Evolutionary conservation across 2,113 vertebrate genomes (phyloP).

Genomic region (Sminthopsis crassicaudata): DNA sequence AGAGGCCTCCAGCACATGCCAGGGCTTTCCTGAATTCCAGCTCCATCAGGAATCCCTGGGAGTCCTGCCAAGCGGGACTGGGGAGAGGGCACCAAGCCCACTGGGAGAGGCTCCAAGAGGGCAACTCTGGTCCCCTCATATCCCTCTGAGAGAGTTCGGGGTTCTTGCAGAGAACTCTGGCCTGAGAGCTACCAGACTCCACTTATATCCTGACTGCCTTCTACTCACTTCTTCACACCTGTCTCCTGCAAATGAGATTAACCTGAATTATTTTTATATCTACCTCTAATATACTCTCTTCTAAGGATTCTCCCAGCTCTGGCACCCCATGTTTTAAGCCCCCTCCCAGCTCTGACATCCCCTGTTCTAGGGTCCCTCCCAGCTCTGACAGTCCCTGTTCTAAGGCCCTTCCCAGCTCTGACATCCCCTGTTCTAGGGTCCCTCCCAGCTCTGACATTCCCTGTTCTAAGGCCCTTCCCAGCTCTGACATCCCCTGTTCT

Average conservation of each 20-base stretch:
- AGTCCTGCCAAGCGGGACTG: slow-evolving; percentile 17
- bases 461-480: too few species aligned
- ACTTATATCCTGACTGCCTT: neutral
- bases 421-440: neutral
- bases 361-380: too few species aligned
- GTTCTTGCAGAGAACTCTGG: neutral
- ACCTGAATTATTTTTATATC: neutral
- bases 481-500: too few species aligned
- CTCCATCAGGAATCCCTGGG: slow-evolving; percentile 32
- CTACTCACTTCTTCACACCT: neutral
- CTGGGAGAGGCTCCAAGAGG: neutral
- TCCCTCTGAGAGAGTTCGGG: neutral
- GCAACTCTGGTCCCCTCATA: neutral
- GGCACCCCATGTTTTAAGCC: neutral
- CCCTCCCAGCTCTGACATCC: neutral
- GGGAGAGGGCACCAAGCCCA: neutral
- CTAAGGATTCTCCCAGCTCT: neutral
- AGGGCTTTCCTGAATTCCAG: slow-evolving; percentile 52
- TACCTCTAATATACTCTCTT: neutral
- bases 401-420: neutral
- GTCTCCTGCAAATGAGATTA: neutral
- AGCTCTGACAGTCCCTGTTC: neutral
- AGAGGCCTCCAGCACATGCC: slow-evolving; percentile 9
- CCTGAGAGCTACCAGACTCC: neutral
- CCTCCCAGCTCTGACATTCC: neutral